phyloP scores from a whole-genome alignment of 2,888 invertebrate genomes.

The Drosophila ustulata region DNA sequence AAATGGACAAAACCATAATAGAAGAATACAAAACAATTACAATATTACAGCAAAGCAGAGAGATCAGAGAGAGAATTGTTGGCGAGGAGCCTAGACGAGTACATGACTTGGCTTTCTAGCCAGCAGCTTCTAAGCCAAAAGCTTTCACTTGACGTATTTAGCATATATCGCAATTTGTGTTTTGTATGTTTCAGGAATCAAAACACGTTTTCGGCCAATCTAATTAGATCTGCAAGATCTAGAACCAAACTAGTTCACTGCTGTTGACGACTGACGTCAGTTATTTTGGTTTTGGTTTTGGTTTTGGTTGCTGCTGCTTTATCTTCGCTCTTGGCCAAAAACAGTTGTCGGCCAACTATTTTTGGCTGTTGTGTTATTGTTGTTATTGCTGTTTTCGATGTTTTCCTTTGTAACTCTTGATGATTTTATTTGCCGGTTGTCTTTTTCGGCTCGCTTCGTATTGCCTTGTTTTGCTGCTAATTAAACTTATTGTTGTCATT shows the following conservation, averaged over 20 bases:
- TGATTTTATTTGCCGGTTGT: slow-evolving; percentile 56
- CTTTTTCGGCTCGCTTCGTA: slow-evolving; percentile 29
- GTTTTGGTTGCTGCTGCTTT: slow-evolving; percentile 21
- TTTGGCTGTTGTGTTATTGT: slow-evolving; percentile 43
- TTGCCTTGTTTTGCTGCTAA: slow-evolving; percentile 68
- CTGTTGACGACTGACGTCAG: slow-evolving; percentile 47
- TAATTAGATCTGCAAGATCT: slow-evolving; percentile 69
- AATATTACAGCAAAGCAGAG: slow-evolving; percentile 8
- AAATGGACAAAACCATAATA: slow-evolving; percentile 19
- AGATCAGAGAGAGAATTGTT: slow-evolving; percentile 11
- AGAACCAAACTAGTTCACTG: slow-evolving; percentile 66
- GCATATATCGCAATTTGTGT: not conserved
- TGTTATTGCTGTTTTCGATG: slow-evolving; percentile 32
- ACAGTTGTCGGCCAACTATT: slow-evolving; percentile 43
- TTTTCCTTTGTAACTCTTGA: slow-evolving; percentile 23
- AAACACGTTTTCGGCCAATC: slow-evolving; percentile 61
- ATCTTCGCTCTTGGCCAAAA: slow-evolving; percentile 42
- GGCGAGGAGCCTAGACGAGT: slow-evolving; percentile 27
- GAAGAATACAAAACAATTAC: slow-evolving; percentile 5
- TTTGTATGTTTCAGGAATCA: slow-evolving; percentile 22
- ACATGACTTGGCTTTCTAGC: slow-evolving; percentile 15
- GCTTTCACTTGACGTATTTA: slow-evolving; percentile 52
- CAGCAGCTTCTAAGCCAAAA: slow-evolving; percentile 8
- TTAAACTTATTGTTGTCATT: slow-evolving; percentile 57
- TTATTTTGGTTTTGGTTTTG: slow-evolving; percentile 14